Percentiles rank a stretch among this genome's conserved stretches.
These are phyloP conservation scores for Ephialtes manifestator DNA, from an alignment of 2,888 invertebrate genomes.

Conservation along the genomic window DNA sequence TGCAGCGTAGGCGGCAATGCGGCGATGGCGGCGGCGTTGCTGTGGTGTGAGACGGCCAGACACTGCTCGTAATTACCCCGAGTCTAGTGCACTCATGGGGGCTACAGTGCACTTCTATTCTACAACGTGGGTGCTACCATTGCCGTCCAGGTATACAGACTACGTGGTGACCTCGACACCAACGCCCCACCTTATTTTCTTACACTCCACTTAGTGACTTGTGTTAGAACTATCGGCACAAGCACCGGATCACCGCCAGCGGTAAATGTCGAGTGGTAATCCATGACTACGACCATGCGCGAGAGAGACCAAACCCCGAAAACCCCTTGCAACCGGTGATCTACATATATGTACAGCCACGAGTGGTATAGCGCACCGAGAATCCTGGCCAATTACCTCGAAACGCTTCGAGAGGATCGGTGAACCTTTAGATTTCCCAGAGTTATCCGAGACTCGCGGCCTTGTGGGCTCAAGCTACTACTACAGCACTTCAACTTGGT, in stretches of 20 bases:
- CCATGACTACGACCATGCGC: slow-evolving; percentile 10
- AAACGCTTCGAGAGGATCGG: slow-evolving; percentile 67
- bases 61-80: slow-evolving; percentile 81
- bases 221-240: not conserved
- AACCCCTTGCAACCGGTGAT: slow-evolving; percentile 27
- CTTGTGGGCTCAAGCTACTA: slow-evolving; percentile 18
- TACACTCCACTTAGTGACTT: slow-evolving; percentile 22
- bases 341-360: slow-evolving; percentile 17
- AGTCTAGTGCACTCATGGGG: slow-evolving; percentile 79
- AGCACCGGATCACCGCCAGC: slow-evolving; percentile 28
- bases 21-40: slow-evolving; percentile 22
- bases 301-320: not conserved
- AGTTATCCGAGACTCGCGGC: slow-evolving; percentile 49
- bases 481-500: slow-evolving; percentile 22
- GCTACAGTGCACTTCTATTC: slow-evolving; percentile 37
- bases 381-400: slow-evolving; percentile 76
- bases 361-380: slow-evolving; percentile 9
- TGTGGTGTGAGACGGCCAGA: slow-evolving; percentile 64
- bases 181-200: slow-evolving; percentile 43
- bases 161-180: slow-evolving; percentile 51
- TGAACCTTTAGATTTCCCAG: slow-evolving; percentile 71
- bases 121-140: slow-evolving; percentile 45
- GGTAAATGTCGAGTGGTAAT: slow-evolving; percentile 28
- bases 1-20: slow-evolving; percentile 77
- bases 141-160: slow-evolving; percentile 20